phyloP scores from a whole-genome alignment of 1,140 invertebrate species.

The Drosophila auraria region DNA sequence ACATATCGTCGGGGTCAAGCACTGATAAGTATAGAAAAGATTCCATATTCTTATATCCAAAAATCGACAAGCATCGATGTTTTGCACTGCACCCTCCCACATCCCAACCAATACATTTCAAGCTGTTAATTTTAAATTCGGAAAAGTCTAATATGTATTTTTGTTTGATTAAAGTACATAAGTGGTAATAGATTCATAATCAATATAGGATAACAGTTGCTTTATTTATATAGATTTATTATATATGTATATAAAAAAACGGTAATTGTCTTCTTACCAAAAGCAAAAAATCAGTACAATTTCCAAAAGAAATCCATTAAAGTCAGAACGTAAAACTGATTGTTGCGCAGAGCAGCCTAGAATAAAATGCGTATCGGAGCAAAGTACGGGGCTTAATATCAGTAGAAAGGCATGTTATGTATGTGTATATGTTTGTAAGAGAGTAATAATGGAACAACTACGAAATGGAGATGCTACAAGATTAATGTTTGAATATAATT shows the following conservation, averaged over 20 bases:
- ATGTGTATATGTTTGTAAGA: conserved; percentile 9
- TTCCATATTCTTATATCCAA: too few species aligned
- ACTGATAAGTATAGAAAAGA: too few species aligned
- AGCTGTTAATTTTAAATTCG: conserved; percentile 31
- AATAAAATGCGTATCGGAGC: conserved; percentile 25
- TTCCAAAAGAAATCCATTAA: conserved; percentile 49
- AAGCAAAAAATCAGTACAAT: conserved; percentile 69
- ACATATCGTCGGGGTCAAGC: too few species aligned
- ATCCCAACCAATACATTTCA: not conserved
- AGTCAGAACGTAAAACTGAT: conserved; percentile 48
- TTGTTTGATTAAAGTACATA: conserved; percentile 63
- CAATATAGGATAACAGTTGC: conserved; percentile 64
- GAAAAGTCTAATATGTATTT: conserved; percentile 66
- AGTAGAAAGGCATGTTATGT: conserved; percentile 32
- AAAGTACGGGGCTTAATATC: conserved; percentile 38
- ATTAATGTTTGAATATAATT: conserved; percentile 42
- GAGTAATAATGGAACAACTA: conserved; percentile 47
- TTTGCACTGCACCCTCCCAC: too few species aligned
- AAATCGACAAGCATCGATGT: too few species aligned
- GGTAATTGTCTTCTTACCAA: conserved; percentile 40
- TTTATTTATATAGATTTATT: conserved; percentile 33
- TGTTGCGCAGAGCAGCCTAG: conserved; percentile 53
- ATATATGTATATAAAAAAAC: conserved; percentile 42
- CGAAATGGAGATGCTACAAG: conserved; percentile 35
- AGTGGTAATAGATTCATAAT: conserved; percentile 62